Conservation (phyloP, 2,888 invertebrate genomes). For the Platypus cylindrus region DNA sequence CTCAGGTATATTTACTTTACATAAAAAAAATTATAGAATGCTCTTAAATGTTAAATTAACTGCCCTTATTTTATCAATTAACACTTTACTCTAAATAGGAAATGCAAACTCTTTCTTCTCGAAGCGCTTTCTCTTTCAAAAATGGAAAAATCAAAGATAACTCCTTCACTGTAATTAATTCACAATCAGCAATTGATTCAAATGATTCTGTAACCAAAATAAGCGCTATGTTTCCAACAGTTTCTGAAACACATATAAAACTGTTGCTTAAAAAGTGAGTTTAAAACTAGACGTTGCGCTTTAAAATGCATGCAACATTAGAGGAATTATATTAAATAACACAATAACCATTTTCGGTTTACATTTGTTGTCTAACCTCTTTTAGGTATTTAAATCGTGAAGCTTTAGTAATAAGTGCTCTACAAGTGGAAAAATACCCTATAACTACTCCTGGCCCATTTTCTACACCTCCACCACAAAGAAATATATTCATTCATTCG, state of each 20-base stretch:
- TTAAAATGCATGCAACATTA: slow-evolving; percentile 1
- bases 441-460: slow-evolving; percentile 78
- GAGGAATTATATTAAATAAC: no score
- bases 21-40: no score
- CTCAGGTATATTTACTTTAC: slow-evolving; percentile 33
- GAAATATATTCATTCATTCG: slow-evolving; percentile 36
- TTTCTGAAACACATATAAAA: slow-evolving; percentile 77
- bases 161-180: slow-evolving; percentile 39
- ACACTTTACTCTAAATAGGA: no score
- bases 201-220: slow-evolving; percentile 69
- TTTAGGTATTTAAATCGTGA: slow-evolving; percentile 84
- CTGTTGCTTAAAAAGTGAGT: slow-evolving; percentile 80
- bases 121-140: slow-evolving; percentile 27
- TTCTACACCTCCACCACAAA: slow-evolving; percentile 56
- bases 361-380: slow-evolving; percentile 25
- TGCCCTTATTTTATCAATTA: no score
- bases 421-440: slow-evolving; percentile 87
- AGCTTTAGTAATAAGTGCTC: slow-evolving; percentile 83
- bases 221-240: slow-evolving; percentile 81
- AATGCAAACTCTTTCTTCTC: slow-evolving; percentile 21
- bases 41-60: no score
- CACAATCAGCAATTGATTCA: slow-evolving; percentile 39
- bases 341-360: no score
- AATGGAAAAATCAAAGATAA: slow-evolving; percentile 23
- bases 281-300: slow-evolving; percentile 1